Base-by-base conservation (phyloP, 2,888 invertebrate genomes). In the Eueremaeus valkanovi region DNA sequence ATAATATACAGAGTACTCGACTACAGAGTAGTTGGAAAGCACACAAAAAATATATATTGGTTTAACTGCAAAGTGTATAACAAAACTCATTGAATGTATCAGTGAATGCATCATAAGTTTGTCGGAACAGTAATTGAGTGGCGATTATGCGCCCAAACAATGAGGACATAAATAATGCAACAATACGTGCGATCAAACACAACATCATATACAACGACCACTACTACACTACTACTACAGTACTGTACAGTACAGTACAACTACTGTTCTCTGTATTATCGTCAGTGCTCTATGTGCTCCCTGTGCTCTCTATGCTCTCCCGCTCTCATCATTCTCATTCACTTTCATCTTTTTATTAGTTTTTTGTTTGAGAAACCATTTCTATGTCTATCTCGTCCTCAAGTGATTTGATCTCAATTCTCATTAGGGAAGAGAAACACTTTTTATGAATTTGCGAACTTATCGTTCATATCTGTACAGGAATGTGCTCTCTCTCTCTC, bases 391-490 rank as follows among this genome's bases (percentile, higher is more conserved):
- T 31, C 1, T 5, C 8, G 33, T 63, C 16, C 92, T 96, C 96
- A 96, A 78, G 96, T 89, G 79, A 96, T 93, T 82, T 93, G 93
- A 3, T 93, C 92, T 16, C 96, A 95, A 84, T 96, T 96, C 0
- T 90, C 90, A 63, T 93, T 92, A 0, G 95, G 91, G 81, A 93
- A 93, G 21, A 93, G 91, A n/a, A n/a, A 0, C 93, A 92, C 83
- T 93, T 92, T 0, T 87, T 88, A 81, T 93, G 89, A 81, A 89
- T 88, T 77, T 88, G n/a, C 87, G 36, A 90, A 95, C 88, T 21
- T 63, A 63, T 63, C 63, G 63, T n/a, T 63, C 11, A 55, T 21
- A 55, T 55, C 55, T 45, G 24, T 55, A 21, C 21, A 3, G 27
- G 16, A 49, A n/a, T 18, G 18, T 16, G 16, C 8, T 18, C 8